These are phyloP conservation scores for Eulemur rufifrons DNA, from an alignment of 2,113 vertebrate genomes.

Conservation along the genomic window DNA sequence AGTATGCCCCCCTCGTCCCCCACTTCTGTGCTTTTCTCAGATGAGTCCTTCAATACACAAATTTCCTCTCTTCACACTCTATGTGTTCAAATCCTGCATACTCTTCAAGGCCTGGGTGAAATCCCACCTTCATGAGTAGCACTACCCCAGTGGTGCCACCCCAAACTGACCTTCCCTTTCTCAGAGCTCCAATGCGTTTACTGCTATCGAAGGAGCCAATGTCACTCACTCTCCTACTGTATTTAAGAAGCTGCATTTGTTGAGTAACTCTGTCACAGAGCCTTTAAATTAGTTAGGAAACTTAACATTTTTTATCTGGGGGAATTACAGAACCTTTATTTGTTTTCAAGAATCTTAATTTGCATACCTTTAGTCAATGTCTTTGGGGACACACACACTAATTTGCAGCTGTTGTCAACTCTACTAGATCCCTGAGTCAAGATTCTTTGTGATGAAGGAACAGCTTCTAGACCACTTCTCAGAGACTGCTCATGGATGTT, in stretches of 20 bases:
- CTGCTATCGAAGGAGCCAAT: too few species aligned
- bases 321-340: background rate
- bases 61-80: background rate
- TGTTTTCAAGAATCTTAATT: background rate
- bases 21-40: background rate
- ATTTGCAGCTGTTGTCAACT: background rate
- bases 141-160: rapidly evolving
- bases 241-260: background rate
- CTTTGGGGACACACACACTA: background rate
- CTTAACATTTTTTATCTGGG: background rate
- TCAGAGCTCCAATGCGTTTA: background rate
- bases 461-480: background rate
- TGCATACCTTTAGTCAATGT: background rate
- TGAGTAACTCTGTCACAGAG: background rate
- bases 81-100: background rate
- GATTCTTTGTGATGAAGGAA: background rate
- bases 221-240: background rate
- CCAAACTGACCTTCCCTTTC: background rate
- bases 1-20: too few species aligned
- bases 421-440: background rate
- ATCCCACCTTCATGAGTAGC: background rate
- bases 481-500: background rate
- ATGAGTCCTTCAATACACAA: background rate
- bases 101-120: background rate
- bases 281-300: background rate